phyloP scores from a whole-genome alignment of 2,888 invertebrate species.

The Xestoiulus laeticollis region DNA sequence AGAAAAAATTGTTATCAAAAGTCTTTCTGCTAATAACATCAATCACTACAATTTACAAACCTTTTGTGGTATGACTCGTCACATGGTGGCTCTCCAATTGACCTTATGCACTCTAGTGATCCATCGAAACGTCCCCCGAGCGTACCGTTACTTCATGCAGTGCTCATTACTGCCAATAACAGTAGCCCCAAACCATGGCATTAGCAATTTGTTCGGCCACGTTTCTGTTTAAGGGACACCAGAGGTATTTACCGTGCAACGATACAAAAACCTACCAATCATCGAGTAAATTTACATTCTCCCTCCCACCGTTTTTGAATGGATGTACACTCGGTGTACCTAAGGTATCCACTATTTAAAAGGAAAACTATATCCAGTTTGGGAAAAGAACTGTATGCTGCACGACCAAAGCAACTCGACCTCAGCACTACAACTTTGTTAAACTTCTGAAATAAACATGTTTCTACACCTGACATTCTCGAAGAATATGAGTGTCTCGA shows the following conservation, averaged over 20 bases:
- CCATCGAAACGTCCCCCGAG: background rate
- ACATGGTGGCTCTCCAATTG: constrained; percentile 35
- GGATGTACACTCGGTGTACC: background rate
- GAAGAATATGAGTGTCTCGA: background rate
- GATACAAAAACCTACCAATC: background rate
- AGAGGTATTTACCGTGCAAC: constrained; percentile 2
- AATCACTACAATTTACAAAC: background rate
- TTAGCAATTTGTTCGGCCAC: background rate
- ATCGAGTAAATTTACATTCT: constrained; percentile 4
- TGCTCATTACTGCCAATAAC: background rate
- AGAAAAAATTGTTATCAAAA: background rate
- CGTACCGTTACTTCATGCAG: background rate
- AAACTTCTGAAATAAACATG: background rate
- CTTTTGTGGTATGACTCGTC: background rate
- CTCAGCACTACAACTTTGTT: too few relatives aligned
- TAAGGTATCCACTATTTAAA: background rate
- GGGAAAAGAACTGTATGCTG: background rate
- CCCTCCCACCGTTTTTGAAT: constrained; percentile 17
- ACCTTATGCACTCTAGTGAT: background rate
- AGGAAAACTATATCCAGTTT: background rate
- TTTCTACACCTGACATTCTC: background rate
- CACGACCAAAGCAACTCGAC: background rate
- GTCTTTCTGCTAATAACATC: background rate
- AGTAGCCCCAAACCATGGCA: background rate
- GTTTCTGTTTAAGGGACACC: background rate